Conservation (phyloP, 2,888 invertebrate species). For the Morpho helenor region DNA sequence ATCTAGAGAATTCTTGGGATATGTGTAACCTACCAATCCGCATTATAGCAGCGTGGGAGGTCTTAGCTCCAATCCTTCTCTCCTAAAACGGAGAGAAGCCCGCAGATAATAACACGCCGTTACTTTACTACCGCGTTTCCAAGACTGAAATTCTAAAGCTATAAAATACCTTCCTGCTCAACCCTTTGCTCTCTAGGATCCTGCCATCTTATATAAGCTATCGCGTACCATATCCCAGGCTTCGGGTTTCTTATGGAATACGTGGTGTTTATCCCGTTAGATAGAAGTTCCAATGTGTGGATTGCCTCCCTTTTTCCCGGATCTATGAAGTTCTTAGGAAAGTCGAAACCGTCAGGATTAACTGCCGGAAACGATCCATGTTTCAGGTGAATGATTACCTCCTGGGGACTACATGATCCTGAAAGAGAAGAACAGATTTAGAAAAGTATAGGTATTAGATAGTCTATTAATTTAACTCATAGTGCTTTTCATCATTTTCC, state of each 20-base stretch:
- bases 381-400: constrained; percentile 86
- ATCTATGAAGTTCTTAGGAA: constrained; percentile 82
- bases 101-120: too few relatives aligned
- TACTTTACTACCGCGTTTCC: too few relatives aligned
- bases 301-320: constrained; percentile 56
- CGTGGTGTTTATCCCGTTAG: constrained; percentile 80
- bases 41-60: too few relatives aligned
- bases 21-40: too few relatives aligned
- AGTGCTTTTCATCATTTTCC: too few relatives aligned
- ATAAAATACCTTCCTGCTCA: constrained; percentile 84
- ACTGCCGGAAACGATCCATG: constrained; percentile 91
- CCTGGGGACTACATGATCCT: constrained; percentile 80
- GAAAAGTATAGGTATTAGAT: too few relatives aligned
- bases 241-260: constrained; percentile 82
- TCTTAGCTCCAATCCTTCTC: too few relatives aligned
- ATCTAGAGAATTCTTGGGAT: too few relatives aligned
- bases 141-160: neutral
- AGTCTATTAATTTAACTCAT: too few relatives aligned
- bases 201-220: constrained; percentile 87
- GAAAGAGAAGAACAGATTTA: constrained; percentile 20
- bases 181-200: constrained; percentile 86
- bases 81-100: too few relatives aligned
- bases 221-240: constrained; percentile 89
- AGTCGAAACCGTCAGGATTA: constrained; percentile 88
- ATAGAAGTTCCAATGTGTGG: constrained; percentile 79